Percentiles rank a stretch among this genome's conserved stretches.
Evolutionary conservation across 2,797 vertebrate species (phyloP).

Genomic region (Carcharodon carcharias): DNA sequence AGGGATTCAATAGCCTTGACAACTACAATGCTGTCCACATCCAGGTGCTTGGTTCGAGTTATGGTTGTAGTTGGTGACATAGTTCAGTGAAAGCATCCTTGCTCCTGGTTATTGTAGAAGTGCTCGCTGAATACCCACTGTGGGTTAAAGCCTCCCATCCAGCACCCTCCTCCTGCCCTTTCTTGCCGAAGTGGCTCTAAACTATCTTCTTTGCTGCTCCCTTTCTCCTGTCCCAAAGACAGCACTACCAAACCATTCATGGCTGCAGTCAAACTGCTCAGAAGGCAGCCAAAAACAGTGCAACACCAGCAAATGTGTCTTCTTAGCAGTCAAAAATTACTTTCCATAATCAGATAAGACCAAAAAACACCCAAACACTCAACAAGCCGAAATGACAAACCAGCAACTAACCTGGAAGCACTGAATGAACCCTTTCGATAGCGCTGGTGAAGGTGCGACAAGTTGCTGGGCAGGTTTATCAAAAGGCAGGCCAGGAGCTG

Average conservation of each 20-base stretch:
- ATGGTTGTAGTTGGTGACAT: background rate
- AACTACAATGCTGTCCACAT: background rate
- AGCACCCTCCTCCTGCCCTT: background rate
- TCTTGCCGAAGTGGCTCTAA: background rate
- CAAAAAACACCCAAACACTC: background rate
- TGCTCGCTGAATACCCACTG: background rate
- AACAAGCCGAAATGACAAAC: background rate
- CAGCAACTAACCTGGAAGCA: no score
- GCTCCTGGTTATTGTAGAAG: background rate
- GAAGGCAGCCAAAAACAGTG: background rate
- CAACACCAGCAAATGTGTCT: background rate
- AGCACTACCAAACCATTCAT: background rate
- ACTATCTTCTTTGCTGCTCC: background rate
- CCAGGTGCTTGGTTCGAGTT: background rate
- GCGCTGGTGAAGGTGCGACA: background rate
- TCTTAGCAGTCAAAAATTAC: background rate
- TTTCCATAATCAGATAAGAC: background rate
- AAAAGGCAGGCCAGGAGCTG: background rate
- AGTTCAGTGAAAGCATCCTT: background rate
- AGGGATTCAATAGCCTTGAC: background rate
- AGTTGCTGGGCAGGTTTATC: background rate
- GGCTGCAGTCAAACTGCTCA: background rate
- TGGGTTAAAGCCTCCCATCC: background rate
- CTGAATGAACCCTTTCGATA: background rate
- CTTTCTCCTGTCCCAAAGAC: background rate